phyloP scores from a whole-genome alignment of 2,113 vertebrate species.

The Nicator chloris region DNA sequence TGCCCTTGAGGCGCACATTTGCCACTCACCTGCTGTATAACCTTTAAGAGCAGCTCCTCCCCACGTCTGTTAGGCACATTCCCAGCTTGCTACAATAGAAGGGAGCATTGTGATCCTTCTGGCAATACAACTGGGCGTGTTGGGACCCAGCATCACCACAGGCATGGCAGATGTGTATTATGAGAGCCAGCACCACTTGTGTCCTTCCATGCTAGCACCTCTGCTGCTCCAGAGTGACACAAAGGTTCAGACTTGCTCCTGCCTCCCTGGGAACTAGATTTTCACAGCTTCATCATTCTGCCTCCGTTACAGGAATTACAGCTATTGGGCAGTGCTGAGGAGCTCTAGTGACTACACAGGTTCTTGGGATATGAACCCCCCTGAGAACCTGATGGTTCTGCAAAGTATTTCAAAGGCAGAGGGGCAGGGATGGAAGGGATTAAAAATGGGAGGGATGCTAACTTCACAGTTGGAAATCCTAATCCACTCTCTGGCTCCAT shows the following conservation, averaged over 20 bases:
- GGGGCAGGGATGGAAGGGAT: not conserved
- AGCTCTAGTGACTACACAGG: not conserved
- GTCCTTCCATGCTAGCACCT: not conserved
- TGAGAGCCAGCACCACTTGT: not conserved
- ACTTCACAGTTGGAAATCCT: not conserved
- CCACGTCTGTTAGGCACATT: not conserved
- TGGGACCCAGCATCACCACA: not conserved
- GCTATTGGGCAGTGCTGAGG: not conserved
- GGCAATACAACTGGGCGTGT: not conserved
- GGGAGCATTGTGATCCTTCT: not conserved
- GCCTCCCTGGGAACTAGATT: not conserved
- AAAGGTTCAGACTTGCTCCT: not conserved
- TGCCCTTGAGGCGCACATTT: not conserved
- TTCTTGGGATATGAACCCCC: not conserved
- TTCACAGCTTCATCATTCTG: not conserved
- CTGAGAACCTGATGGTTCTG: not conserved
- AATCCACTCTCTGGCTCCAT: not conserved
- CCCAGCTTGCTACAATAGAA: not conserved
- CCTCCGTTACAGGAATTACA: not conserved
- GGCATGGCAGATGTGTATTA: not conserved
- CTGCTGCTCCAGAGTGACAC: not conserved
- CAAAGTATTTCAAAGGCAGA: not conserved
- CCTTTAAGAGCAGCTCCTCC: not conserved
- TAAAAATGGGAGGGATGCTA: not conserved
- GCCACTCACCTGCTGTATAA: not conserved